Conservation (phyloP, 2,797 vertebrate species). For the Nothura maculosa region DNA sequence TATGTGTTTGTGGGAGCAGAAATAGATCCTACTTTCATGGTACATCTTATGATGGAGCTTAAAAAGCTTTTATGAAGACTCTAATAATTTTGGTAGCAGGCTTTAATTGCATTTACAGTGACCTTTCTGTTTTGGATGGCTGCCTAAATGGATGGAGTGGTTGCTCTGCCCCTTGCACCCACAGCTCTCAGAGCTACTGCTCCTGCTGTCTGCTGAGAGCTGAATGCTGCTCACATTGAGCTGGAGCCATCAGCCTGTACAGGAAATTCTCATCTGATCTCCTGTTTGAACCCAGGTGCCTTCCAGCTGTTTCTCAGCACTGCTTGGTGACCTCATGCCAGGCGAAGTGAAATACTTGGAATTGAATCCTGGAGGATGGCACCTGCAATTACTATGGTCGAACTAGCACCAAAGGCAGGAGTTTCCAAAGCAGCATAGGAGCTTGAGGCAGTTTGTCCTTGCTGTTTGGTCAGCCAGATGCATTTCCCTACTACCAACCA, state of each 20-base stretch:
- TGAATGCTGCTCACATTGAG: background rate
- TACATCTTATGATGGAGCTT: background rate
- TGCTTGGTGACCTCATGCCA: background rate
- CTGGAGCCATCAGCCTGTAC: rapidly evolving
- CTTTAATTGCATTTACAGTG: background rate
- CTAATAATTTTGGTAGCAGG: background rate
- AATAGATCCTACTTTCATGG: background rate
- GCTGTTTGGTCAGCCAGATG: background rate
- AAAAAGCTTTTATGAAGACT: background rate
- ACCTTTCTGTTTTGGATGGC: background rate
- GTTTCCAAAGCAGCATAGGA: background rate
- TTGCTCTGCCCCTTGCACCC: background rate
- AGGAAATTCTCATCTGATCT: background rate
- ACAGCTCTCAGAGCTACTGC: background rate
- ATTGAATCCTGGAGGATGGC: background rate
- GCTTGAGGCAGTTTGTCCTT: background rate
- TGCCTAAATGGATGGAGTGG: background rate
- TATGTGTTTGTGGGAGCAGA: background rate
- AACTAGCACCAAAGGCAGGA: background rate
- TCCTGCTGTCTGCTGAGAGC: background rate
- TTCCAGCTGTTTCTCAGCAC: background rate
- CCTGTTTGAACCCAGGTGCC: background rate
- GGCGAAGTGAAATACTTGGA: background rate
- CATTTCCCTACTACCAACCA: background rate
- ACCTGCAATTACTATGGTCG: background rate